Percentiles rank a stretch among this genome's conserved stretches.
phyloP scores from a whole-genome alignment of 92 coral and sea anemone species.

The Palythoa heliodiscus region DNA sequence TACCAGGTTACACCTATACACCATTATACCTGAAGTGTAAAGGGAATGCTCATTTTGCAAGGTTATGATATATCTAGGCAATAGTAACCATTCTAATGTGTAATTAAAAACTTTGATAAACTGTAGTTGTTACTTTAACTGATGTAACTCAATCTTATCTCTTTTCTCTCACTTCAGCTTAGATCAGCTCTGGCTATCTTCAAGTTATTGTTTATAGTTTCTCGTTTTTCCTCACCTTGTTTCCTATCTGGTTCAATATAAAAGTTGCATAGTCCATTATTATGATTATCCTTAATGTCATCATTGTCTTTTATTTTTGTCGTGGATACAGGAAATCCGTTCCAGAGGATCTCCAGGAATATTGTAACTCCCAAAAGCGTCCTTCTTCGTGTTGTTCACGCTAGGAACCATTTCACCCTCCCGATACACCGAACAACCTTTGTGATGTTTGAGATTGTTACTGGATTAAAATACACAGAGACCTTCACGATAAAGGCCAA shows the following conservation, averaged over 20 bases:
- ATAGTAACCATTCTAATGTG: too few relatives aligned
- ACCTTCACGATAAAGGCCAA: constrained; percentile 11
- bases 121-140: too few relatives aligned
- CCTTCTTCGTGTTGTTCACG: constrained; percentile 64
- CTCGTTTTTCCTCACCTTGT: too few relatives aligned
- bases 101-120: too few relatives aligned
- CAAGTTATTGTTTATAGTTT: too few relatives aligned
- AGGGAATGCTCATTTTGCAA: too few relatives aligned
- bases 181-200: too few relatives aligned
- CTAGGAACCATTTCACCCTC: constrained; percentile 67
- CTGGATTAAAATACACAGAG: not conserved
- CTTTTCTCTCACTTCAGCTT: too few relatives aligned
- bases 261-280: not conserved
- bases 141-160: too few relatives aligned
- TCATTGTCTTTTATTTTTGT: not conserved
- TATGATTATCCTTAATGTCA: not conserved
- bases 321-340: constrained; percentile 46
- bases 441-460: constrained; percentile 47
- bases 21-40: too few relatives aligned
- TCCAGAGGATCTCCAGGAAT: constrained; percentile 70
- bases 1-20: too few relatives aligned
- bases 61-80: too few relatives aligned
- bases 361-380: constrained; percentile 66
- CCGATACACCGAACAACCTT: constrained; percentile 47
- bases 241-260: not conserved